phyloP scores from a whole-genome alignment of 2,888 invertebrate genomes.

The Melitaea athalia region DNA sequence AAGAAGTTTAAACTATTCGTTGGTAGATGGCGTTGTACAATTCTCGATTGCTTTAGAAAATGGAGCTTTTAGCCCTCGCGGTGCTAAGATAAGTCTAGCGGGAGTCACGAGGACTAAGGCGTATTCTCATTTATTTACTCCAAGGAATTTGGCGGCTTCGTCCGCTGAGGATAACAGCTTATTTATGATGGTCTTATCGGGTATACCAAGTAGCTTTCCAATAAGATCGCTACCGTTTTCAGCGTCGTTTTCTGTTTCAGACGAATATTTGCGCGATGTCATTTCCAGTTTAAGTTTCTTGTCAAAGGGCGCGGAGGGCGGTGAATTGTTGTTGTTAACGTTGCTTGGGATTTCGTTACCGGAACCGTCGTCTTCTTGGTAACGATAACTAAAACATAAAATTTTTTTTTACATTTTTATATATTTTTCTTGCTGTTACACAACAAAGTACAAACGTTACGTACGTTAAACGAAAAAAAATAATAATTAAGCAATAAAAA shows the following conservation, averaged over 20 bases:
- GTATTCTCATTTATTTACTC: conserved; percentile 88
- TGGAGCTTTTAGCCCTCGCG: conserved; percentile 72
- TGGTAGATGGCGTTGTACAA: conserved; percentile 63
- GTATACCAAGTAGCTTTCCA: conserved; percentile 93
- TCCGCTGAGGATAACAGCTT: conserved; percentile 90
- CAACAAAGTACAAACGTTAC: too few relatives aligned
- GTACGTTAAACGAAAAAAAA: too few relatives aligned
- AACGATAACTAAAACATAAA: conserved; percentile 60
- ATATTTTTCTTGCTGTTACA: background rate
- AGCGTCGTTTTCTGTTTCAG: conserved; percentile 76
- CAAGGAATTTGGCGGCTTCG: conserved; percentile 93
- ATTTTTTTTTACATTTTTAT: too few relatives aligned
- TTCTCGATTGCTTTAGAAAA: conserved; percentile 48
- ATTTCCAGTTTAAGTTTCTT: conserved; percentile 78
- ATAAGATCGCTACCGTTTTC: conserved; percentile 89
- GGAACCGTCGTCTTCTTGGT: conserved; percentile 73
- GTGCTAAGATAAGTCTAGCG: conserved; percentile 73
- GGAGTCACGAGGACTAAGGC: conserved; percentile 79
- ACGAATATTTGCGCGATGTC: conserved; percentile 76
- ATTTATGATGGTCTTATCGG: conserved; percentile 92
- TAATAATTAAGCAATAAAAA: too few relatives aligned
- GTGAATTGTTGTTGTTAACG: conserved; percentile 81
- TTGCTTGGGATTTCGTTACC: conserved; percentile 76
- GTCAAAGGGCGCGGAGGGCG: conserved; percentile 80
- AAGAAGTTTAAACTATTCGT: conserved; percentile 51